Conservation (phyloP, 2,888 invertebrate species). For the Oligia latruncula region DNA sequence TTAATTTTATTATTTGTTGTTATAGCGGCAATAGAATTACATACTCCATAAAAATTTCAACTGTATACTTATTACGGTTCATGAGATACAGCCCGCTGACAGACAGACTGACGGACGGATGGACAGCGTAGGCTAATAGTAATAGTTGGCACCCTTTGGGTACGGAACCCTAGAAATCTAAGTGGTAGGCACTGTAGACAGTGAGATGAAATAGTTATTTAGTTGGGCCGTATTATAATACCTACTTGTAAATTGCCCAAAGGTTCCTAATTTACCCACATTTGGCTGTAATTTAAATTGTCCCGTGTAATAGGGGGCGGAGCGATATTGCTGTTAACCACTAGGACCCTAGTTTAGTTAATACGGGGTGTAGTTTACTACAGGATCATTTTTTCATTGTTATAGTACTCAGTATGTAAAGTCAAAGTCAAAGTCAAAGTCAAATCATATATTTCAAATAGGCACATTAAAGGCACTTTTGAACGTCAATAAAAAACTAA, state of each 20-base stretch:
- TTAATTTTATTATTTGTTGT: too few relatives aligned
- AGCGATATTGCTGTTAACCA: neutral
- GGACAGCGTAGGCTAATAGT: too few relatives aligned
- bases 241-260: neutral
- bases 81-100: too few relatives aligned
- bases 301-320: neutral
- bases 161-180: neutral
- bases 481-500: too few relatives aligned
- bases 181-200: neutral
- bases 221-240: neutral
- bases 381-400: neutral
- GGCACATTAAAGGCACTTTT: too few relatives aligned
- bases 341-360: neutral
- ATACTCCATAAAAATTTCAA: too few relatives aligned
- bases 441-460: too few relatives aligned
- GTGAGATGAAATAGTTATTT: neutral
- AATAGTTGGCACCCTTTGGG: too few relatives aligned
- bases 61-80: too few relatives aligned
- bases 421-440: too few relatives aligned
- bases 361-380: neutral
- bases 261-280: neutral
- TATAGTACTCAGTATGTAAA: neutral
- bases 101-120: too few relatives aligned
- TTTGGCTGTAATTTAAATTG: neutral
- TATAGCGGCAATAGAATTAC: too few relatives aligned